These are phyloP conservation scores for Drepana falcataria DNA, from an alignment of 2,888 invertebrate species.

Conservation along the genomic window DNA sequence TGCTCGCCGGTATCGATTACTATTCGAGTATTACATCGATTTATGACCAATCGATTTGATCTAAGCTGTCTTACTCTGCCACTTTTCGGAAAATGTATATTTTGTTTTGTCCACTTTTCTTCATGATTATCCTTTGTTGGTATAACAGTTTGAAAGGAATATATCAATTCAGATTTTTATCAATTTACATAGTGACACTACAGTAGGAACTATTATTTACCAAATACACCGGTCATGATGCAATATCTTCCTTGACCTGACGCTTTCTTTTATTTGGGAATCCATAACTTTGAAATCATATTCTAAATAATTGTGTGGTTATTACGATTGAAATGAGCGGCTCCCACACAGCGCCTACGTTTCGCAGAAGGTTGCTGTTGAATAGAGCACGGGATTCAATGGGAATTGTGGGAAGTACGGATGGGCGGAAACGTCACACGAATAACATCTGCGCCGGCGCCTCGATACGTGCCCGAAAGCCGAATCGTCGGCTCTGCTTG, in stretches of 20 bases:
- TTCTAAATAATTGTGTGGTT: slow-evolving; percentile 51
- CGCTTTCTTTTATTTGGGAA: neutral
- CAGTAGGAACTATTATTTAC: no score
- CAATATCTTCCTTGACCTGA: neutral
- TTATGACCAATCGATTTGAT: no score
- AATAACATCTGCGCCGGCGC: slow-evolving; percentile 61
- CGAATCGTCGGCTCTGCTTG: slow-evolving; percentile 29
- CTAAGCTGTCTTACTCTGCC: no score
- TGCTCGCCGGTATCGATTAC: no score
- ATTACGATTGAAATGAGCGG: slow-evolving; percentile 32
- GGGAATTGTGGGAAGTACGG: slow-evolving; percentile 64
- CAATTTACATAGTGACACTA: no score
- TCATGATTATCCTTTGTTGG: no score
- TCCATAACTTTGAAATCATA: slow-evolving; percentile 17
- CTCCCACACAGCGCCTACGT: slow-evolving; percentile 66
- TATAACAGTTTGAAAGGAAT: no score
- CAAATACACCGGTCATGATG: no score
- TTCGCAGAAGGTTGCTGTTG: slow-evolving; percentile 57
- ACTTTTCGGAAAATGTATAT: no score
- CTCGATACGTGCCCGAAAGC: slow-evolving; percentile 33
- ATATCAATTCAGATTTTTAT: no score
- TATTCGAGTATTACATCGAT: no score
- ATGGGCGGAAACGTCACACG: slow-evolving; percentile 56
- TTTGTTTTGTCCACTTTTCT: no score
- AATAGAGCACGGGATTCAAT: slow-evolving; percentile 31